Evolutionary conservation across 2,113 vertebrate species (phyloP), one percentile per base, ranked within the genome.

Genomic region (Stigmatopora argus): DNA sequence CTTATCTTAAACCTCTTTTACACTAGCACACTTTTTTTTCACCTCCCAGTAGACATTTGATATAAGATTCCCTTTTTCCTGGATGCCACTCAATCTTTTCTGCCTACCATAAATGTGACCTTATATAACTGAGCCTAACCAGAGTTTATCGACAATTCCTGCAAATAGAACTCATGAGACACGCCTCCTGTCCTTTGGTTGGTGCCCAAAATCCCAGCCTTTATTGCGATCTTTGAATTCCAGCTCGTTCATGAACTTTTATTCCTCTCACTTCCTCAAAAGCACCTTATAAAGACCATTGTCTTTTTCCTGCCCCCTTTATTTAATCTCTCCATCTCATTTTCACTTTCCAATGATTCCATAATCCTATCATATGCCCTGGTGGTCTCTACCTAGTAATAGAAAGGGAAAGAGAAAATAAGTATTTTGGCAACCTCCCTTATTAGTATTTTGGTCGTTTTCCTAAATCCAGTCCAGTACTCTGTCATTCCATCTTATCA

Each of bases 401-500:
- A 82, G 15, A 18, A 55, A 55, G 13, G 13, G 23, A 26, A 65
- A 67, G 48, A 68, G 55, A 64, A 45, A 66, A 72, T 70, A n/a
- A 59, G 72, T 74, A 75, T 72, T 41, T 41, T 70, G 69, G 74
- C 62, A 62, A 48, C 47, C 5, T 12, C 45, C 35, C 1, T 38
- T 60, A 21, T 48, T 34, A 31, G 45, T 56, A 34, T 62, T 69
- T 59, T 62, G 41, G 67, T 62, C 55, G 18, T 72, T 75, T 75
- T 48, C 65, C 58, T 77, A 49, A 65, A 70, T 66, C 70, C 31
- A 65, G 63, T 62, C 19, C 53, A 60, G 55, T 67, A 67, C 62
- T 74, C 74, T 71, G 71, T 82, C 73, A 62, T 72, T 70, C 62
- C 12, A 44, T n/a, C 62, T 79, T 80, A 88, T 88, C 84, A 83